phyloP scores from a whole-genome alignment of 2,888 invertebrate genomes.

The Pristionchus japonicus region DNA sequence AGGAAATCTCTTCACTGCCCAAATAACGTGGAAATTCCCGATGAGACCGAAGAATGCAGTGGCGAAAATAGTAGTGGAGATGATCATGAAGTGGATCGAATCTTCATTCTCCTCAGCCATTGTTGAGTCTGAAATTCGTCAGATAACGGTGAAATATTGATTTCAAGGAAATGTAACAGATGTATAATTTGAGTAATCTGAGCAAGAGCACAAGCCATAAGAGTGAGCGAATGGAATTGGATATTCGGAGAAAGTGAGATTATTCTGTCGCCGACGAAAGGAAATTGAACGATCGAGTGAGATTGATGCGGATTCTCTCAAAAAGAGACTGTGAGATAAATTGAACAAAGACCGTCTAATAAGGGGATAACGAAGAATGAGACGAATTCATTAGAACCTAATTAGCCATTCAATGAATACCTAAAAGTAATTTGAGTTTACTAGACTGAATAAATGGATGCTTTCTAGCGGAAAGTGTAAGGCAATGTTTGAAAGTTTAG shows the following conservation, averaged over 20 bases:
- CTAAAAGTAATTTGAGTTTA: background rate
- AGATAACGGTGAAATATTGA: too few relatives aligned
- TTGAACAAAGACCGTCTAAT: background rate
- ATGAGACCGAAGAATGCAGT: slow-evolving; percentile 38
- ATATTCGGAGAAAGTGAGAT: background rate
- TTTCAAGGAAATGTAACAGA: background rate
- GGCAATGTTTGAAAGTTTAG: too few relatives aligned
- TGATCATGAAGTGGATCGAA: slow-evolving; percentile 44
- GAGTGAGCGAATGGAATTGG: background rate
- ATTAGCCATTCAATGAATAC: background rate
- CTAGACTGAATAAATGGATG: background rate
- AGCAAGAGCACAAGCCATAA: background rate
- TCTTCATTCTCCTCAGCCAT: background rate
- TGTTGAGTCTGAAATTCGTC: too few relatives aligned
- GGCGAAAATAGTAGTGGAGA: slow-evolving; percentile 13
- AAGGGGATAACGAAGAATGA: background rate
- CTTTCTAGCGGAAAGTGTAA: background rate
- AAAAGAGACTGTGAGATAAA: background rate
- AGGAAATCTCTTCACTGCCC: slow-evolving; percentile 19
- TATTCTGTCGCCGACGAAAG: background rate
- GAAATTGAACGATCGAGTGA: background rate
- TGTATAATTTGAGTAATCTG: background rate
- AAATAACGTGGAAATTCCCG: slow-evolving; percentile 40
- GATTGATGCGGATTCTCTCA: background rate
- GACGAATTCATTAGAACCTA: background rate